Percentiles rank a stretch among this genome's conserved stretches.
These are phyloP conservation scores for Rapana venosa DNA, from an alignment of 2,888 invertebrate genomes.

Conservation along the genomic window DNA sequence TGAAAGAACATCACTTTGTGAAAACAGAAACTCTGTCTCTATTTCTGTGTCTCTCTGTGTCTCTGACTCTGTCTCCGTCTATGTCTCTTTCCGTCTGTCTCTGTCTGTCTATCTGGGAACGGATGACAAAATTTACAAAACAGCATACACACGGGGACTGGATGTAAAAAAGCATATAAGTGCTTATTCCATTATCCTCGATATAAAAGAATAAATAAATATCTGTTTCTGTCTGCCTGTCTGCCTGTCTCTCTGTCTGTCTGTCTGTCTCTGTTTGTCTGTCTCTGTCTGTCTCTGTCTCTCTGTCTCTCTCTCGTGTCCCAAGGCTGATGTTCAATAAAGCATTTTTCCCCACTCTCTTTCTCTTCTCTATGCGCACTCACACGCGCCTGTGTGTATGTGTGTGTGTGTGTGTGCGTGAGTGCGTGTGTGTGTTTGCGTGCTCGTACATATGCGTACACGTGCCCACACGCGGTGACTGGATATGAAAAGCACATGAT, in stretches of 20 bases:
- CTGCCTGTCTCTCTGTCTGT: background rate
- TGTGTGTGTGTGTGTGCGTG: background rate
- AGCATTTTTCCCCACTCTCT: no score
- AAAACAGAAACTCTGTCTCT: background rate
- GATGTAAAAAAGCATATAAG: no score
- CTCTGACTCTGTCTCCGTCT: slow-evolving; percentile 3
- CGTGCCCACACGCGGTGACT: no score
- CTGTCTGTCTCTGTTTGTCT: background rate
- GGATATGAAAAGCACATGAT: no score
- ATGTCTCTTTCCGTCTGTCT: background rate
- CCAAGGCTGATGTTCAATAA: no score
- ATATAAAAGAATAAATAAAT: no score
- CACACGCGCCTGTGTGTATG: background rate
- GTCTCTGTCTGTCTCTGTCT: background rate
- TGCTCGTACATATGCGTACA: no score
- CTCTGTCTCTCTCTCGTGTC: no score
- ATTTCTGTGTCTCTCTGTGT: background rate
- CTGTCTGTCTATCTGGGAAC: background rate
- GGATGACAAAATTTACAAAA: no score
- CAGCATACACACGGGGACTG: no score
- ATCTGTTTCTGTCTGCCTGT: background rate
- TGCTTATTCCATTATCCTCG: no score
- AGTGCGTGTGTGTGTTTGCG: background rate
- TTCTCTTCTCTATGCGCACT: no score
- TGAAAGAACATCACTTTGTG: background rate